Conservation (phyloP, 2,888 invertebrate species). For the Eudasyphora cyanicolor region DNA sequence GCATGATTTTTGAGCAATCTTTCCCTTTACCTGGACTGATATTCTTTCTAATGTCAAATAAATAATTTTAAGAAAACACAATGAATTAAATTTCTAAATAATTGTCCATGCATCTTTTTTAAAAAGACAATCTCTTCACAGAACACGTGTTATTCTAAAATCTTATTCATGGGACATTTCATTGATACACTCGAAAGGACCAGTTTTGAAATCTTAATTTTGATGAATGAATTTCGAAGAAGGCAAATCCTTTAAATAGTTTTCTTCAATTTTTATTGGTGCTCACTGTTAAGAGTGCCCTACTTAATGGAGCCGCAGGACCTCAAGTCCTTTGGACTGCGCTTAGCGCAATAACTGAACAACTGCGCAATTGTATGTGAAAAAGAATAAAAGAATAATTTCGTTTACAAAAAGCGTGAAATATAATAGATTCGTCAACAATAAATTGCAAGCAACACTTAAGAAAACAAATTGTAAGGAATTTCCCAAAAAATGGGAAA, state of each 20-base stretch:
- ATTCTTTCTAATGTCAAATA: too few species aligned
- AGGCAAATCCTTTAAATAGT: neutral
- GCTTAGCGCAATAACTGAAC: slow-evolving; percentile 34
- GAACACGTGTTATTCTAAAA: slow-evolving; percentile 20
- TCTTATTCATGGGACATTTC: too few species aligned
- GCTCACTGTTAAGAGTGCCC: neutral
- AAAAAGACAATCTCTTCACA: neutral
- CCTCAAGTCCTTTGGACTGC: slow-evolving; percentile 43
- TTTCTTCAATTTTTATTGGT: neutral
- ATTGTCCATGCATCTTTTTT: neutral
- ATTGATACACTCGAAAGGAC: neutral
- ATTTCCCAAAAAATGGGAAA: neutral
- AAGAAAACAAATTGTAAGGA: slow-evolving; percentile 2
- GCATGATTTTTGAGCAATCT: too few species aligned
- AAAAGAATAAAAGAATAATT: neutral
- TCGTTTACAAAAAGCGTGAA: slow-evolving; percentile 19
- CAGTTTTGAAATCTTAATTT: neutral
- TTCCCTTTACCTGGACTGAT: too few species aligned
- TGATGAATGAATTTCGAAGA: slow-evolving; percentile 34
- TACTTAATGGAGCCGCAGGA: slow-evolving; percentile 47
- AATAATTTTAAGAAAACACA: too few species aligned
- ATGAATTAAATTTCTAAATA: too few species aligned
- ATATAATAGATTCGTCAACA: slow-evolving; percentile 26
- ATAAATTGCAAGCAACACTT: slow-evolving; percentile 4
- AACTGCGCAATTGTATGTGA: neutral